Conservation (phyloP, 2,113 vertebrate genomes). For the Brachionichthys hirsutus region DNA sequence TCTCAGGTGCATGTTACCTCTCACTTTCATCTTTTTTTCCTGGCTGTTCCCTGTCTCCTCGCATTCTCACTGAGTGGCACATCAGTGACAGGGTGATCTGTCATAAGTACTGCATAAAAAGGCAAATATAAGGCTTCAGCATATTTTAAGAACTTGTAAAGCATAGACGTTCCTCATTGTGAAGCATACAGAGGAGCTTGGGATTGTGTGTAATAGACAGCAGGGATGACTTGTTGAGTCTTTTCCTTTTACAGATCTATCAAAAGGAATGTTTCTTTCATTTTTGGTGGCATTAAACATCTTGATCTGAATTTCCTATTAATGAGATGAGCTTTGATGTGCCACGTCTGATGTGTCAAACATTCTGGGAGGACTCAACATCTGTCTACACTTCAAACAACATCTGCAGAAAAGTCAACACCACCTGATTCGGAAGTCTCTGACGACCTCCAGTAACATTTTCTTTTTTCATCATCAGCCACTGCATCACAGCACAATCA, state of each 20-base stretch:
- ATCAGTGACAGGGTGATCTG: slow-evolving; percentile 61
- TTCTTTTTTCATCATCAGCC: slow-evolving; percentile 32
- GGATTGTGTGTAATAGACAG: too few relatives aligned
- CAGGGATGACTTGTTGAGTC: too few relatives aligned
- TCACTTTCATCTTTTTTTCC: slow-evolving; percentile 79
- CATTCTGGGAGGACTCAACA: slow-evolving; percentile 70
- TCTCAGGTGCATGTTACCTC: slow-evolving; percentile 77
- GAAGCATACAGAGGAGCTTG: slow-evolving; percentile 6
- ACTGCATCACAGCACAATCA: slow-evolving; percentile 18
- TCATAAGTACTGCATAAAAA: slow-evolving; percentile 65
- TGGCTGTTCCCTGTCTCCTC: slow-evolving; percentile 74
- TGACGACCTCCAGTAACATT: slow-evolving; percentile 22
- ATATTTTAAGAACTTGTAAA: slow-evolving; percentile 65
- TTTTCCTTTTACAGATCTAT: too few relatives aligned
- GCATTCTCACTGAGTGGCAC: slow-evolving; percentile 68
- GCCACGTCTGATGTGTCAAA: slow-evolving; percentile 50
- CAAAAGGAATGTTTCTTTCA: not conserved
- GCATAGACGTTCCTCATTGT: slow-evolving; percentile 50
- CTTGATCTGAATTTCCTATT: slow-evolving; percentile 41
- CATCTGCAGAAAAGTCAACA: slow-evolving; percentile 66
- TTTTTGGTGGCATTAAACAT: slow-evolving; percentile 17
- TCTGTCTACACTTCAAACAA: slow-evolving; percentile 63
- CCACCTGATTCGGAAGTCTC: slow-evolving; percentile 32
- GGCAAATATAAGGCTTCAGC: slow-evolving; percentile 58
- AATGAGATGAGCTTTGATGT: slow-evolving; percentile 74